Percentiles rank a stretch among this genome's conserved stretches.
Conservation (phyloP, 2,888 invertebrate species). For the Cephus pygmeus region DNA sequence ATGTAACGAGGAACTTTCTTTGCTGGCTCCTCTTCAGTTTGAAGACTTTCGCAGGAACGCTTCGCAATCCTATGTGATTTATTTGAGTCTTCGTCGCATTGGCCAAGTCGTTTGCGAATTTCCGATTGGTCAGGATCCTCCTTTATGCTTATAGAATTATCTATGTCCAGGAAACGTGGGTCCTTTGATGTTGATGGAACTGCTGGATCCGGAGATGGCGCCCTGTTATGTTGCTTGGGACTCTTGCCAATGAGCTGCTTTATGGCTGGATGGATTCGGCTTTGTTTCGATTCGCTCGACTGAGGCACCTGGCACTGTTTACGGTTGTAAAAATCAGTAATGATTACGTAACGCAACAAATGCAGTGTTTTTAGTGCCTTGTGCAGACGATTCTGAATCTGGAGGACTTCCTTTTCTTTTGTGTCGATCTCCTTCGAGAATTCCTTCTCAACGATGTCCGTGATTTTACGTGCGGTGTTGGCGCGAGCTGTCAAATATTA, state of each 20-base stretch:
- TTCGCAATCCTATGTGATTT: not conserved
- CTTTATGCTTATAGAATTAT: conserved; percentile 23
- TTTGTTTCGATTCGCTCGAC: conserved; percentile 63
- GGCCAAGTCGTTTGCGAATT: not conserved
- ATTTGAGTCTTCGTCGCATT: conserved; percentile 6
- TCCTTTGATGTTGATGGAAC: conserved; percentile 30
- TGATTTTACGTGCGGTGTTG: conserved; percentile 66
- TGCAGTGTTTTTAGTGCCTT: conserved; percentile 71
- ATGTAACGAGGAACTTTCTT: conserved; percentile 61
- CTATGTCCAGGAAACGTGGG: conserved; percentile 17
- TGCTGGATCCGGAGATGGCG: conserved; percentile 12
- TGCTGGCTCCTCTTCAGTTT: conserved; percentile 33
- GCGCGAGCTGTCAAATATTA: conserved; percentile 45
- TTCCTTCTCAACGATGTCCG: conserved; percentile 76
- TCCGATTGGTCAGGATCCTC: conserved; percentile 1
- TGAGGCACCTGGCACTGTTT: conserved; percentile 67
- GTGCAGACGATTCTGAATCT: conserved; percentile 75
- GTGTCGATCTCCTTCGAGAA: conserved; percentile 77
- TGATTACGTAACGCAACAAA: conserved; percentile 71
- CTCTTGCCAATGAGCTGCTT: conserved; percentile 77
- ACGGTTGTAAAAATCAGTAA: conserved; percentile 72
- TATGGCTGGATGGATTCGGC: conserved; percentile 79
- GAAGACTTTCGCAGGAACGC: conserved; percentile 14
- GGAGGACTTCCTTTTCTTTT: conserved; percentile 78
- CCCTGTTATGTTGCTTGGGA: conserved; percentile 44